Base-by-base conservation (phyloP, 2,797 vertebrate species). In the Dicrostonyx torquatus region DNA sequence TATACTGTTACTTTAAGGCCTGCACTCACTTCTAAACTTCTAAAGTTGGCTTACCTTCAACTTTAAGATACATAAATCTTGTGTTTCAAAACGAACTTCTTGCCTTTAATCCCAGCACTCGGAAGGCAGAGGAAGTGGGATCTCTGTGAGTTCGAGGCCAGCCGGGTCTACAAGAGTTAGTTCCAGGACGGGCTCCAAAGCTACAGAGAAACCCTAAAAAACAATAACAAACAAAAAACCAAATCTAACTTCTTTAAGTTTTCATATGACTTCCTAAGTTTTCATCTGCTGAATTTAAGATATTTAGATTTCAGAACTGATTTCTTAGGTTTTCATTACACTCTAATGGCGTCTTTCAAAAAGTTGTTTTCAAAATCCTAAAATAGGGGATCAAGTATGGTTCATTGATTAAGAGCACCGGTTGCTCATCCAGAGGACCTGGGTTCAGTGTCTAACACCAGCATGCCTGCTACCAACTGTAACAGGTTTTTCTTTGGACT, bases 251-350 rank as follows among this genome's bases (percentile, higher is more conserved):
- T 79, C 5, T 55, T 79, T 78, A 78, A 37, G 50, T 79, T 55
- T 55, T 79, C 48, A n/a, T n/a, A 18, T 78, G 31, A 53, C 31
- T 78, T 18, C 2, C 31, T 76, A 31, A 31, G 75, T 50, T 53
- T 50, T 77, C 75, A 34, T 31, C 50, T 77, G 48, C 31, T 18
- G n/a, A 53, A 55, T 78, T 92, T 89, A 62, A 55, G 40, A 82
- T 77, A 43, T 92, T 45, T 70, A 17, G 18, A 60, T 79, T 68
- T 93, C 60, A 79, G 77, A 37, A 79, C 77, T 79, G 50, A 14
- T 64, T 83, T 92, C 37, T 55, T 60, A 34, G 18, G 29, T 55
- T 86, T 76, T 86, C 66, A 68, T 94, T 88, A 86, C 45, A 83
- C 50, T 43, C 68, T 29, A 6, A 64, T 84, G 50, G 34, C 53